These are phyloP conservation scores for Phasia obesa DNA, from an alignment of 2,888 invertebrate species.

Conservation along the genomic window DNA sequence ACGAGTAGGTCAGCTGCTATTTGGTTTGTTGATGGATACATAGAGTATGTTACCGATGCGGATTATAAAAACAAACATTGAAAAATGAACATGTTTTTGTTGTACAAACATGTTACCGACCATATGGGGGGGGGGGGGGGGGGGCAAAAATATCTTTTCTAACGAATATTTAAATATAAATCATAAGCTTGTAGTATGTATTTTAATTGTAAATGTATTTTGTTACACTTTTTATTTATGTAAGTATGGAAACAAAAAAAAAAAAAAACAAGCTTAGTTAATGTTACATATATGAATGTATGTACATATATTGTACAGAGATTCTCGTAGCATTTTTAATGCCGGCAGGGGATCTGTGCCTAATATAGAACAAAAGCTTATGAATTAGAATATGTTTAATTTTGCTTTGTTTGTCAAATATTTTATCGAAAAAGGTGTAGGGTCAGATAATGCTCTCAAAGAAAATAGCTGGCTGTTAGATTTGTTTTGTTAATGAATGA, in stretches of 20 bases:
- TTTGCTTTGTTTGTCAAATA: too few species aligned
- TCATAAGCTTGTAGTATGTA: constrained; percentile 21
- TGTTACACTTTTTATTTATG: constrained; percentile 32
- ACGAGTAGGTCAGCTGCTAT: constrained; percentile 58
- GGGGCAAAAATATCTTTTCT: constrained; percentile 14
- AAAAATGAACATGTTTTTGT: constrained; percentile 41
- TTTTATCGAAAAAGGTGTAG: too few species aligned
- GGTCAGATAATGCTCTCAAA: too few species aligned
- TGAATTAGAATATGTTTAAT: too few species aligned
- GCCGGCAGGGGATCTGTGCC: not conserved
- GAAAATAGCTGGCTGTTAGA: too few species aligned
- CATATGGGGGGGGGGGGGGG: constrained; percentile 18
- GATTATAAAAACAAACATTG: constrained; percentile 58
- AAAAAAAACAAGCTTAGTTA: not conserved
- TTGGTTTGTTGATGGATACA: constrained; percentile 29
- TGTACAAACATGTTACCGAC: constrained; percentile 21
- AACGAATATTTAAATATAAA: constrained; percentile 43
- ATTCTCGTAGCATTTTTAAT: not conserved
- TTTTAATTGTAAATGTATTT: constrained; percentile 12
- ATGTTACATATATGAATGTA: not conserved
- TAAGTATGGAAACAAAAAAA: not conserved
- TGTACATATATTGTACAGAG: constrained; percentile 2
- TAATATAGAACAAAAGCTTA: too few species aligned
- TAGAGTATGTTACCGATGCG: constrained; percentile 49
- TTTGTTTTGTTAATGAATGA: too few species aligned